These are phyloP conservation scores for Notolabrus celidotus DNA, from an alignment of 2,797 vertebrate genomes.

Conservation along the genomic window DNA sequence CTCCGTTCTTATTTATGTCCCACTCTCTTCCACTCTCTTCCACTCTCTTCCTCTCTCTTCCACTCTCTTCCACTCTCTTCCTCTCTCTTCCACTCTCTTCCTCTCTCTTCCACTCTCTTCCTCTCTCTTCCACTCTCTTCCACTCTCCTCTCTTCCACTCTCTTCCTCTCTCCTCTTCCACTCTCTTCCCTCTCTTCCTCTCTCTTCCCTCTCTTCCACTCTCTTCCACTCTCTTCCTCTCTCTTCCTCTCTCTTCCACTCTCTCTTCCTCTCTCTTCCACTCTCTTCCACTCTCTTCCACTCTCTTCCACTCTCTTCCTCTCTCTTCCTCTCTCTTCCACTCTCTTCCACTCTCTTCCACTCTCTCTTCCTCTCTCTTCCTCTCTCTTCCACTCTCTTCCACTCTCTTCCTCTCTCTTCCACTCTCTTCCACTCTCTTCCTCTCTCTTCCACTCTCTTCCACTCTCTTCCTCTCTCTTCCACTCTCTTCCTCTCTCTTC, in stretches of 20 bases:
- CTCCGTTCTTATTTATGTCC: constrained; percentile 41
- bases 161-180: too few species aligned
- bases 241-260: too few species aligned
- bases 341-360: constrained; percentile 49
- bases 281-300: constrained; percentile 45
- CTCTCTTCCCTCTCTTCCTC: too few species aligned
- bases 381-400: constrained; percentile 45
- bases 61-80: too few species aligned
- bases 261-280: constrained; percentile 45
- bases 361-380: constrained; percentile 48
- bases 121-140: too few species aligned
- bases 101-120: too few species aligned
- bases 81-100: too few species aligned
- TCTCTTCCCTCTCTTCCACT: too few species aligned
- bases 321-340: constrained; percentile 45
- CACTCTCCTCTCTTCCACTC: too few species aligned
- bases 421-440: constrained; percentile 45
- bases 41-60: too few species aligned
- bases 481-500: constrained; percentile 45
- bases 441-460: constrained; percentile 45
- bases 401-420: constrained; percentile 45
- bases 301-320: constrained; percentile 45
- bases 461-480: constrained; percentile 45
- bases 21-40: too few species aligned
- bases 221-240: too few species aligned